Conservation (phyloP, 2,888 invertebrate genomes). For the Phyllotreta striolata region DNA sequence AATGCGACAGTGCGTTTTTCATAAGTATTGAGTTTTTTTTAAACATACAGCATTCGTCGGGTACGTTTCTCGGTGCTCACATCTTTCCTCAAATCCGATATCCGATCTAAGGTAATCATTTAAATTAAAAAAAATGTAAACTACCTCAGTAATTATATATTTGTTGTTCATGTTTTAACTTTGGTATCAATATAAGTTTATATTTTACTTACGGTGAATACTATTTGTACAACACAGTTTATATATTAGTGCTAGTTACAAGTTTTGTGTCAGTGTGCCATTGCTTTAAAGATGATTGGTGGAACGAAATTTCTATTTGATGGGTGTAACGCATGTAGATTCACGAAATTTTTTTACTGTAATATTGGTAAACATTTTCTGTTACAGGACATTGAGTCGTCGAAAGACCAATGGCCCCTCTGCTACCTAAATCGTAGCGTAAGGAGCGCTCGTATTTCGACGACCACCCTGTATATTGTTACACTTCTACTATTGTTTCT, state of each 20-base stretch:
- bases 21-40: slow-evolving; percentile 30
- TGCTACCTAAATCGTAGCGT: too few relatives aligned
- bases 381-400: slow-evolving; percentile 25
- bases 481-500: slow-evolving; percentile 40
- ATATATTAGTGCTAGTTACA: slow-evolving; percentile 39
- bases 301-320: slow-evolving; percentile 23
- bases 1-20: slow-evolving; percentile 9
- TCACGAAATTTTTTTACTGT: slow-evolving; percentile 28
- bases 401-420: slow-evolving; percentile 4
- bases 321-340: neutral
- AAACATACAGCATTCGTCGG: slow-evolving; percentile 24
- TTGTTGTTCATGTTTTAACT: slow-evolving; percentile 62
- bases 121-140: slow-evolving; percentile 53
- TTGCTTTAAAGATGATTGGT: slow-evolving; percentile 49
- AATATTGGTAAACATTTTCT: slow-evolving; percentile 25
- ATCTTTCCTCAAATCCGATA: slow-evolving; percentile 51
- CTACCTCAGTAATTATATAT: slow-evolving; percentile 64
- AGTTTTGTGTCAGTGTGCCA: slow-evolving; percentile 62
- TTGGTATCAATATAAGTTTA: slow-evolving; percentile 56
- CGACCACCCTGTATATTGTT: slow-evolving; percentile 32
- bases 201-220: slow-evolving; percentile 59
- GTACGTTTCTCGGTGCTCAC: slow-evolving; percentile 10
- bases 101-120: slow-evolving; percentile 58
- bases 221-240: slow-evolving; percentile 58
- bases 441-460: slow-evolving; percentile 22